Conservation (phyloP, 2,888 invertebrate species). For the Hirtodrosophila histrioides region DNA sequence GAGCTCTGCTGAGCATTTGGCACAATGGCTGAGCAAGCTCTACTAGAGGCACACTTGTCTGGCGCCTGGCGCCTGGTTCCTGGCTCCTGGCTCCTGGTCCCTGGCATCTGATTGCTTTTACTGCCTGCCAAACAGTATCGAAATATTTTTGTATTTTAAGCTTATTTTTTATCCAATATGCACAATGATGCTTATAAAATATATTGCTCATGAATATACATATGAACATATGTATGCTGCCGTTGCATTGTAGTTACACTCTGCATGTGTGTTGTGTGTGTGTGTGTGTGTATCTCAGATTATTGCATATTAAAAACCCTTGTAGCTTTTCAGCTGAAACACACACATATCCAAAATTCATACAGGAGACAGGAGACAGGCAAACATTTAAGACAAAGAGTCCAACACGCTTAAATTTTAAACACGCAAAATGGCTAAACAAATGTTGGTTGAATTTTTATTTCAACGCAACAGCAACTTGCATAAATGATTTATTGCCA, state of each 20-base stretch:
- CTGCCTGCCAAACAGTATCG: constrained; percentile 55
- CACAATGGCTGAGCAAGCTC: constrained; percentile 54
- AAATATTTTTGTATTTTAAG: constrained; percentile 74
- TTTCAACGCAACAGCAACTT: constrained; percentile 66
- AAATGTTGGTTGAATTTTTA: constrained; percentile 68
- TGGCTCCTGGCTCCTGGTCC: neutral
- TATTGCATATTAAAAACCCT: constrained; percentile 77
- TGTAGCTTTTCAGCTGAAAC: constrained; percentile 30
- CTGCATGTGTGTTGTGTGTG: neutral
- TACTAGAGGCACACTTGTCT: constrained; percentile 24
- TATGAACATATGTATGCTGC: constrained; percentile 41
- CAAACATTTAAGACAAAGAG: constrained; percentile 18
- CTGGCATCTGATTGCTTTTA: constrained; percentile 72
- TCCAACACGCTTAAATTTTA: constrained; percentile 66
- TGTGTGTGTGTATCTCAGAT: constrained; percentile 51
- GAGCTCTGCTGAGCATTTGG: constrained; percentile 63
- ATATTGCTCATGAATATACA: constrained; percentile 74
- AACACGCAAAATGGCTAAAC: constrained; percentile 72
- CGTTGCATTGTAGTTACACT: neutral
- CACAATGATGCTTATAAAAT: constrained; percentile 78
- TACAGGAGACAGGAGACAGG: constrained; percentile 16
- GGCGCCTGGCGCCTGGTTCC: constrained; percentile 14
- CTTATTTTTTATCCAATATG: constrained; percentile 79
- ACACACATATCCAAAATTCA: neutral
- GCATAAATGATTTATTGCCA: constrained; percentile 77